Evolutionary conservation across 2,888 invertebrate species (phyloP).

Genomic region (Troides aeacus): DNA sequence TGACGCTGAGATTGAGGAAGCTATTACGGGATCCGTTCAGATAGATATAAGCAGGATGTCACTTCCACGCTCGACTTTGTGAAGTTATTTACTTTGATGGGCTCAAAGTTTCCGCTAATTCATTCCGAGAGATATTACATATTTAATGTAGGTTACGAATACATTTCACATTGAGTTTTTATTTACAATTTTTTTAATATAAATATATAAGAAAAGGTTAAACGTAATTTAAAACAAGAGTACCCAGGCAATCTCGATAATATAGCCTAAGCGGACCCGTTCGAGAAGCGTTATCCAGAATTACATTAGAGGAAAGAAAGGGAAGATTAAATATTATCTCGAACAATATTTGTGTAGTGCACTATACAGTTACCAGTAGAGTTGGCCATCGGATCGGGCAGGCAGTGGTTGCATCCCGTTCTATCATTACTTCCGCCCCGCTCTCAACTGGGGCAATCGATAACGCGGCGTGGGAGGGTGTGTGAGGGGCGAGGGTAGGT

Average conservation of each 20-base stretch:
- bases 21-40: slow-evolving; percentile 76
- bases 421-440: slow-evolving; percentile 78
- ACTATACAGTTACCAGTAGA: slow-evolving; percentile 64
- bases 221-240: slow-evolving; percentile 30
- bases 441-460: slow-evolving; percentile 85
- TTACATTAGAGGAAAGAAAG: slow-evolving; percentile 54
- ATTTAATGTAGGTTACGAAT: slow-evolving; percentile 22
- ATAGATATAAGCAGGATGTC: slow-evolving; percentile 78
- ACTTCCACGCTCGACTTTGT: slow-evolving; percentile 75
- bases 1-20: slow-evolving; percentile 78
- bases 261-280: slow-evolving; percentile 30
- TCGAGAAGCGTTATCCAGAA: slow-evolving; percentile 42
- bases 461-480: slow-evolving; percentile 58
- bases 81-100: slow-evolving; percentile 75
- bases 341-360: slow-evolving; percentile 73
- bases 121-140: slow-evolving; percentile 50
- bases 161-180: slow-evolving; percentile 20
- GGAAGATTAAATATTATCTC: slow-evolving; percentile 70
- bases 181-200: neutral
- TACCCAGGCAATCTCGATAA: slow-evolving; percentile 29
- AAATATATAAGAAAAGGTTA: neutral
- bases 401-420: slow-evolving; percentile 78
- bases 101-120: slow-evolving; percentile 66
- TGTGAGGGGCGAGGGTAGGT: slow-evolving; percentile 22
- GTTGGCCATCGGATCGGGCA: slow-evolving; percentile 70